Conservation (phyloP, 2,797 vertebrate species). For the Triplophysa bombifrons region DNA sequence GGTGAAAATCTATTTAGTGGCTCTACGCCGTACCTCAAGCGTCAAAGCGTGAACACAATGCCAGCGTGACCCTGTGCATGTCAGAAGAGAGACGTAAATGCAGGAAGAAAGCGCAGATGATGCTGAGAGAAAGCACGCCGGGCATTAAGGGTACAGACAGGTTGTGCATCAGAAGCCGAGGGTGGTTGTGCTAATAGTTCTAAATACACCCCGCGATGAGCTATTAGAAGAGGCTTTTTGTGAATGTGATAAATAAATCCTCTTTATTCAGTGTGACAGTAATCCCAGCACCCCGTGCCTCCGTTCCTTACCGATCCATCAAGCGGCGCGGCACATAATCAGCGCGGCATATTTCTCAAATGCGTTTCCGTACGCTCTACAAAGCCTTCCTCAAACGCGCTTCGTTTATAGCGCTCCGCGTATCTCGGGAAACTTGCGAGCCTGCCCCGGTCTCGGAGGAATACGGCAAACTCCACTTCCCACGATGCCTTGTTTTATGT, state of each 20-base stretch:
- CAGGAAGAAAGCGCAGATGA: slow-evolving; percentile 43
- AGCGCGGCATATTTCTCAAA: slow-evolving; percentile 59
- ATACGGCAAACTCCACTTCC: slow-evolving; percentile 52
- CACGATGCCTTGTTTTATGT: slow-evolving; percentile 60
- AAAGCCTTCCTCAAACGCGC: slow-evolving; percentile 56
- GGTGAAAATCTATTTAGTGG: slow-evolving; percentile 58
- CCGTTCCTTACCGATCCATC: slow-evolving; percentile 61
- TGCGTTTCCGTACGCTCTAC: slow-evolving; percentile 46
- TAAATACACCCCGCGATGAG: slow-evolving; percentile 59
- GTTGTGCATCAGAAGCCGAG: slow-evolving; percentile 56
- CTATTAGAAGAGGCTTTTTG: slow-evolving; percentile 62
- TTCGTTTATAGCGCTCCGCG: slow-evolving; percentile 10
- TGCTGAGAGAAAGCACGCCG: slow-evolving; percentile 44
- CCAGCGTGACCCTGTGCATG: neutral
- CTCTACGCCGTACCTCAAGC: slow-evolving; percentile 51
- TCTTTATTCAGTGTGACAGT: slow-evolving; percentile 68
- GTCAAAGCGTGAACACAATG: slow-evolving; percentile 47
- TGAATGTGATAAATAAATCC: slow-evolving; percentile 72
- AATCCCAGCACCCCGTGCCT: slow-evolving; percentile 63
- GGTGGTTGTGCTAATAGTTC: slow-evolving; percentile 61
- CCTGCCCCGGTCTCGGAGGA: slow-evolving; percentile 54
- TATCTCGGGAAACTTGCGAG: slow-evolving; percentile 55
- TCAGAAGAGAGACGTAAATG: slow-evolving; percentile 41
- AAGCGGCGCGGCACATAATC: slow-evolving; percentile 52
- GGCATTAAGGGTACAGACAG: slow-evolving; percentile 57